phyloP scores from a whole-genome alignment of 2,113 vertebrate species.

The Mola mola region DNA sequence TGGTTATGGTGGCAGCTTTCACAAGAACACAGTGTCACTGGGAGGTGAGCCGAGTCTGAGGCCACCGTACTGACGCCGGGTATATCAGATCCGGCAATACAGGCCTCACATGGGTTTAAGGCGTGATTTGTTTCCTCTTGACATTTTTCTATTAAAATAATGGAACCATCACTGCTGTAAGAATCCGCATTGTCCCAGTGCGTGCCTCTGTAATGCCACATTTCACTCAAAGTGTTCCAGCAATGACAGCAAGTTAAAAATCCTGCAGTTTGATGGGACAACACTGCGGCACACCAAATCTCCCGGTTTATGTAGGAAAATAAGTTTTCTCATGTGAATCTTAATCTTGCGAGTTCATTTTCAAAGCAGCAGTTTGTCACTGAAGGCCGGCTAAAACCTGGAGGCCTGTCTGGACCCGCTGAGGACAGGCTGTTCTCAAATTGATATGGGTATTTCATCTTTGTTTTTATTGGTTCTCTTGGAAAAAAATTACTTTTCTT shows the following conservation, averaged over 20 bases:
- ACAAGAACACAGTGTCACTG: constrained; percentile 56
- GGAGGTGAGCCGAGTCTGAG: constrained; percentile 54
- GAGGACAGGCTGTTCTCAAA: constrained; percentile 32
- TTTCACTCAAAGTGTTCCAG: constrained; percentile 50
- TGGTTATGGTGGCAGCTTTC: constrained; percentile 42
- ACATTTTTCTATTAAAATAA: constrained; percentile 69
- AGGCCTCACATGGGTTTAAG: constrained; percentile 44
- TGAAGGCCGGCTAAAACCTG: constrained; percentile 24
- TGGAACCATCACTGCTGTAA: constrained; percentile 46
- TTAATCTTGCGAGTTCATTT: constrained; percentile 30
- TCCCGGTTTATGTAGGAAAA: constrained; percentile 13
- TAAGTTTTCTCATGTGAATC: constrained; percentile 37
- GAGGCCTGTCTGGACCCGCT: constrained; percentile 30
- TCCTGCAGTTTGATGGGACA: constrained; percentile 30
- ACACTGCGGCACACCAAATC: background rate
- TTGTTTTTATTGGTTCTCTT: constrained; percentile 58
- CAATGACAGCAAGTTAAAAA: constrained; percentile 31
- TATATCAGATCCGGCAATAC: constrained; percentile 51
- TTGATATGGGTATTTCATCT: constrained; percentile 47
- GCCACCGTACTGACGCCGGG: constrained; percentile 32
- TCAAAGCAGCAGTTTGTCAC: constrained; percentile 31
- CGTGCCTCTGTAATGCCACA: constrained; percentile 31
- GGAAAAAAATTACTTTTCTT: constrained; percentile 62
- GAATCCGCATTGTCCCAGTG: constrained; percentile 18
- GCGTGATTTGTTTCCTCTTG: constrained; percentile 54